Evolutionary conservation across 1,140 invertebrate species (phyloP).

Genomic region (Drosophila lowei): DNA sequence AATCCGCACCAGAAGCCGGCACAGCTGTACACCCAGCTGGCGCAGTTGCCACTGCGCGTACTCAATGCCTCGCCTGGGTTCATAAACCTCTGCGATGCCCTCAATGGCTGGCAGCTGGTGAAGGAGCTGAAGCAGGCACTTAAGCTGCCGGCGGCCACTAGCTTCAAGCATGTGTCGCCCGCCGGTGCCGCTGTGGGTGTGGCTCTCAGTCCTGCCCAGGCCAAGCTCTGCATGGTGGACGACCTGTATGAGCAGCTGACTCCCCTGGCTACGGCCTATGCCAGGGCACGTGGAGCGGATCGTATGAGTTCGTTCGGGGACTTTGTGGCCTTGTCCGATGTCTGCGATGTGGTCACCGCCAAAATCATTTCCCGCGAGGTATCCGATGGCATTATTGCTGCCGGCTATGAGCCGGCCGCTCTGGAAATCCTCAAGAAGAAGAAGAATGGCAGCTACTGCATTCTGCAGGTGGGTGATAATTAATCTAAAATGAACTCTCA

Average conservation of each 20-base stretch:
- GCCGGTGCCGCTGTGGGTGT: slow-evolving; percentile 96
- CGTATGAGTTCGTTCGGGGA: slow-evolving; percentile 99
- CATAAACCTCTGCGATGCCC: slow-evolving; percentile 98
- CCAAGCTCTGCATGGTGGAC: slow-evolving; percentile 96
- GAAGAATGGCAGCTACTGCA: slow-evolving; percentile 96
- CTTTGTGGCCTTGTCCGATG: slow-evolving; percentile 96
- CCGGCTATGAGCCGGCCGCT: slow-evolving; percentile 93
- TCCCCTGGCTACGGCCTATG: slow-evolving; percentile 97
- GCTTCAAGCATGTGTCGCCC: slow-evolving; percentile 99
- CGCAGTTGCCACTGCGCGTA: slow-evolving; percentile 93
- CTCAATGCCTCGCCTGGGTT: slow-evolving; percentile 96
- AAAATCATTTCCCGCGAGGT: slow-evolving; percentile 91
- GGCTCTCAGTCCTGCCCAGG: slow-evolving; percentile 89
- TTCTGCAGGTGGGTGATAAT: slow-evolving; percentile 87
- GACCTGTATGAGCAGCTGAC: slow-evolving; percentile 91
- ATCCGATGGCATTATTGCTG: slow-evolving; percentile 98
- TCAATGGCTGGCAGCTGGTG: slow-evolving; percentile 99
- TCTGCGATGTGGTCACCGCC: slow-evolving; percentile 94
- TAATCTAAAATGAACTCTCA: neutral
- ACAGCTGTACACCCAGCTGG: slow-evolving; percentile 93
- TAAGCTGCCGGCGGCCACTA: slow-evolving; percentile 95
- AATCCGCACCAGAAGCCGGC: slow-evolving; percentile 99
- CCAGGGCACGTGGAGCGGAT: slow-evolving; percentile 97
- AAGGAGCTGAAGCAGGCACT: slow-evolving; percentile 92
- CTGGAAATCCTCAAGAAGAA: slow-evolving; percentile 96